phyloP scores from a whole-genome alignment of 2,113 vertebrate genomes.

The Rhynchopsitta pachyrhyncha region DNA sequence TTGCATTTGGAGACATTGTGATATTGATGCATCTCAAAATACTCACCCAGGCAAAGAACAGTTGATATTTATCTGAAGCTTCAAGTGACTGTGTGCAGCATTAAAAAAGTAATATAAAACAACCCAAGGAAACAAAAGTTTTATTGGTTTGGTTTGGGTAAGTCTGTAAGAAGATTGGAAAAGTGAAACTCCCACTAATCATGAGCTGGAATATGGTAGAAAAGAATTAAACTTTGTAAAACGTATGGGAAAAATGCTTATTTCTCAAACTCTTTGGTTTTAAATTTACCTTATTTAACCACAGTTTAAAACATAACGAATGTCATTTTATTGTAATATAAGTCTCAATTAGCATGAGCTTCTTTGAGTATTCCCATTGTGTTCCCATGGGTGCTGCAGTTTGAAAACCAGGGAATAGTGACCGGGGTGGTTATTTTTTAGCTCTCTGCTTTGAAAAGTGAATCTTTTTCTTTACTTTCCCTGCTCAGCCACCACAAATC shows the following conservation, averaged over 20 bases:
- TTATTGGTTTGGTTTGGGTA: background rate
- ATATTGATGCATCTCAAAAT: background rate
- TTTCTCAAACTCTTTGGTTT: background rate
- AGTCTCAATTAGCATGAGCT: background rate
- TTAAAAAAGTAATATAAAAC: background rate
- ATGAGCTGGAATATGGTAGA: background rate
- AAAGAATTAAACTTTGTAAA: background rate
- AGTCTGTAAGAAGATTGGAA: background rate
- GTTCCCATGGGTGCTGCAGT: background rate
- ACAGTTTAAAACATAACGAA: background rate
- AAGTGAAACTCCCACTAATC: background rate
- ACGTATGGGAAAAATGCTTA: background rate
- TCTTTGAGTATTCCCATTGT: background rate
- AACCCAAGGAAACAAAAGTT: background rate
- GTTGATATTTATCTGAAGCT: background rate
- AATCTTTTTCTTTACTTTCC: background rate
- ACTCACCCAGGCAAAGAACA: background rate
- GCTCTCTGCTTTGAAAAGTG: background rate
- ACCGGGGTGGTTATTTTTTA: background rate
- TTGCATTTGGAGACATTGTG: background rate
- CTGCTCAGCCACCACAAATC: constrained; percentile 41
- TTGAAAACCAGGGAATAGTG: background rate
- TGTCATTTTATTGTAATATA: fast-evolving
- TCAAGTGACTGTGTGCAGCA: background rate
- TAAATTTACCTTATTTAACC: background rate